These are phyloP conservation scores for Chlorops oryzae DNA, from an alignment of 1,140 invertebrate species.

Conservation along the genomic window DNA sequence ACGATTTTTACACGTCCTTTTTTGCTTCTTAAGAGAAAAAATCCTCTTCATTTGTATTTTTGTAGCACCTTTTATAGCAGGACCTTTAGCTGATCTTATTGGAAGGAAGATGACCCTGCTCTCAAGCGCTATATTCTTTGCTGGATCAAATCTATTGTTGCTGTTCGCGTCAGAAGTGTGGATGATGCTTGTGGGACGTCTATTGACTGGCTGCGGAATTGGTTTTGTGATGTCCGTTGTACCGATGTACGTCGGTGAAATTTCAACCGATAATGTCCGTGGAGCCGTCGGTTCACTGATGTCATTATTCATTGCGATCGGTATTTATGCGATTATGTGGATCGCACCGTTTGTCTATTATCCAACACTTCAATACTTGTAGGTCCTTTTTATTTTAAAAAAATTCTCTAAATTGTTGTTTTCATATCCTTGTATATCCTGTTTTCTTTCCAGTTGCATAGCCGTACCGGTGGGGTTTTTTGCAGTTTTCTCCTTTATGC, in stretches of 20 bases:
- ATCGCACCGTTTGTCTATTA: conserved; percentile 52
- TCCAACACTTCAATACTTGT: conserved; percentile 65
- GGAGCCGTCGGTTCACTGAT: conserved; percentile 71
- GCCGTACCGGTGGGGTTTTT: conserved; percentile 57
- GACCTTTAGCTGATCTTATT: conserved; percentile 57
- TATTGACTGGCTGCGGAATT: conserved; percentile 59
- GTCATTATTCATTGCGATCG: conserved; percentile 57
- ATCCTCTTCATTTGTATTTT: too few relatives aligned
- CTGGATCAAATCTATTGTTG: conserved; percentile 61
- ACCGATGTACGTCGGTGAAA: conserved; percentile 79
- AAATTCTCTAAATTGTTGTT: too few relatives aligned
- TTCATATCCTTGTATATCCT: too few relatives aligned
- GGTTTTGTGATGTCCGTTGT: conserved; percentile 65
- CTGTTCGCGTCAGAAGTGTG: conserved; percentile 49
- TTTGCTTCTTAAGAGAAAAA: too few relatives aligned
- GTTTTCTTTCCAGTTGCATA: conserved; percentile 57
- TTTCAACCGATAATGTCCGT: conserved; percentile 63
- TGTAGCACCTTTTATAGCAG: conserved; percentile 51
- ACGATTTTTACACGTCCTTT: too few relatives aligned
- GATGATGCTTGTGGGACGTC: conserved; percentile 54
- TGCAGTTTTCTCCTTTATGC: conserved; percentile 62
- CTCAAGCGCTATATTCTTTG: conserved; percentile 55
- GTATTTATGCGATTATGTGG: too few relatives aligned
- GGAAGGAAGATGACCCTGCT: conserved; percentile 66
- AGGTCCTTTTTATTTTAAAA: conserved; percentile 61